Evolutionary conservation across 2,888 invertebrate genomes (phyloP), one percentile per base, ranked within the genome.

Genomic region (Phengaris arion): DNA sequence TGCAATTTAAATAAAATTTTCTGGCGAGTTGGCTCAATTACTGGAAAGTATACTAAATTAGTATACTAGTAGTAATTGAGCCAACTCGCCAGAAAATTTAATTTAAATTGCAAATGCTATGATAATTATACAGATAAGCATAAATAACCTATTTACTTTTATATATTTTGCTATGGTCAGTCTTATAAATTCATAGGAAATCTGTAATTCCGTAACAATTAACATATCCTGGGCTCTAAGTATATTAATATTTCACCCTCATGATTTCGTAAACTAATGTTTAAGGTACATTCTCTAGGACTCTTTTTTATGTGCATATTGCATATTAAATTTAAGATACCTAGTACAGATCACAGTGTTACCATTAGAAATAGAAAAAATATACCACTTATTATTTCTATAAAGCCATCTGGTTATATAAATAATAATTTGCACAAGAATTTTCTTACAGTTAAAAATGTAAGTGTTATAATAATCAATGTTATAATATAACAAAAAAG

Each of bases 401-500:
- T 64, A 22, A 64, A 64, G 12, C 35, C 12, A 12, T 64, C 7
- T 64, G 64, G 12, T 45, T 64, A 35, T 10, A 64, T 35, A 2
- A 22, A 59, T 59, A 59, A 22, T 22, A 64, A 35, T 64, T 64
- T 35, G 5, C 35, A 22, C 15, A 35, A 22, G 35, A 45, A 12
- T 45, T 35, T 35, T 45, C 59, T 59, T 64, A 51, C 46, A 70
- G 70, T 51, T 51, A 70, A 7, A 48, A 48, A 51, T 70, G 0
- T 51, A 70, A 70, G 10, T 15, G 51, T n/a, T 6, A 15, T 51
- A 51, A 51, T 69, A 69, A 69, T 69, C 69, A n/a, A 7, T 69
- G 15, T 51, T 22, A 15, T 15, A 48, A 51, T 48, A 70, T 12
- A 70, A 70, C 70, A 70, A 70, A 48, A 68, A 51, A 70, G 70